phyloP scores from a whole-genome alignment of 2,888 invertebrate genomes.

The Zonitis immaculata region DNA sequence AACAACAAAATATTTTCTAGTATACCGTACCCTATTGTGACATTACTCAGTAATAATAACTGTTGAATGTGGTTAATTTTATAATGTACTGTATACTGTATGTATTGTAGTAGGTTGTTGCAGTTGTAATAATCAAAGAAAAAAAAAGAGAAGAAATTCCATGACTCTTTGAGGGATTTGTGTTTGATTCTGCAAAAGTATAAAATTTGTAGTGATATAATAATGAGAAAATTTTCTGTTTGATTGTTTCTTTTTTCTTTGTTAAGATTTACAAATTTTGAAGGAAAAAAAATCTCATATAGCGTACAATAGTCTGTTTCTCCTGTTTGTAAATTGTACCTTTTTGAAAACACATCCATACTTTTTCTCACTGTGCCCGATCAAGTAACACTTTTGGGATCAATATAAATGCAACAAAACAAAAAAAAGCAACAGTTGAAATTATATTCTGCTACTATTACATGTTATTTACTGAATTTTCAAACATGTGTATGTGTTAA shows the following conservation, averaged over 20 bases:
- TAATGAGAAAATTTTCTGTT: not conserved
- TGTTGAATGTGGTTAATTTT: slow-evolving; percentile 46
- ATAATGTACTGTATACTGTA: slow-evolving; percentile 46
- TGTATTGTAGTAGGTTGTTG: slow-evolving; percentile 42
- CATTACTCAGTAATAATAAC: slow-evolving; percentile 41
- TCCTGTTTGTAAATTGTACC: slow-evolving; percentile 4
- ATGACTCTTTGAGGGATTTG: slow-evolving; percentile 28
- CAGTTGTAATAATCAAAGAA: slow-evolving; percentile 25
- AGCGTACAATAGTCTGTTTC: slow-evolving; percentile 23
- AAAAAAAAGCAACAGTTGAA: not conserved
- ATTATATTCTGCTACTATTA: not conserved
- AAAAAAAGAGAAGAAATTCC: too few relatives aligned
- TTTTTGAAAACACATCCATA: slow-evolving; percentile 16
- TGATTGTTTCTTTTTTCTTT: not conserved
- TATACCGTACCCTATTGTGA: slow-evolving; percentile 33
- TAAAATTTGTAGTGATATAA: too few relatives aligned
- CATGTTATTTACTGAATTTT: slow-evolving; percentile 7
- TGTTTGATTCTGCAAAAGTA: slow-evolving; percentile 27
- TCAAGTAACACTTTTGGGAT: slow-evolving; percentile 13
- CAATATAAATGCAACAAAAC: slow-evolving; percentile 7
- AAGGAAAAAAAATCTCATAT: too few relatives aligned
- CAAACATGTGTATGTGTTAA: slow-evolving; percentile 20
- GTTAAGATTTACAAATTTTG: too few relatives aligned
- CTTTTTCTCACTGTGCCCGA: slow-evolving; percentile 10
- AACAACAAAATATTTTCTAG: slow-evolving; percentile 10